Conservation (phyloP, 2,888 invertebrate genomes). For the Xylota segnis region DNA sequence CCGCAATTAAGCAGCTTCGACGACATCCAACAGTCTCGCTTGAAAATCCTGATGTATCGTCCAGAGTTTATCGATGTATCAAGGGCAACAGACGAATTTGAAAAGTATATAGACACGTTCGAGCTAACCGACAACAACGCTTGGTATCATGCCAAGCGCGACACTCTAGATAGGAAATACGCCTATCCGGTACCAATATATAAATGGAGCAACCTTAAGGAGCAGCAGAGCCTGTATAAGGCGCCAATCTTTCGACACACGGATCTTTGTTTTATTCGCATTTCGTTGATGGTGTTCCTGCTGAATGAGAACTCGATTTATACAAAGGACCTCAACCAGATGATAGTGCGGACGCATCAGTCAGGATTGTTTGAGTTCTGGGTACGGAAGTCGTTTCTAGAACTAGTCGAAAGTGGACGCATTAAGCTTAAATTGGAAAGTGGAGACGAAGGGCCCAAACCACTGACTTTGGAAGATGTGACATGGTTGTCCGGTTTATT, state of each 20-base stretch:
- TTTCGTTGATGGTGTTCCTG: slow-evolving; percentile 16
- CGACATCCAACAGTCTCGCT: slow-evolving; percentile 11
- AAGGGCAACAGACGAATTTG: slow-evolving; percentile 1
- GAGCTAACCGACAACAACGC: neutral
- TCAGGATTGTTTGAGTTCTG: slow-evolving; percentile 25
- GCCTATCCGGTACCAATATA: slow-evolving; percentile 28
- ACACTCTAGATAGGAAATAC: slow-evolving; percentile 4
- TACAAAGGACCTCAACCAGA: neutral
- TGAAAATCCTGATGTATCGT: slow-evolving; percentile 31
- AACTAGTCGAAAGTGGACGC: slow-evolving; percentile 22
- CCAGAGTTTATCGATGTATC: neutral
- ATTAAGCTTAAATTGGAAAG: neutral
- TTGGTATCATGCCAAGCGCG: slow-evolving; percentile 2
- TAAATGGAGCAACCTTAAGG: slow-evolving; percentile 30
- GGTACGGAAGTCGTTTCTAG: slow-evolving; percentile 19
- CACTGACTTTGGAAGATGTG: neutral
- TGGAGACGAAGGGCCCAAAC: neutral
- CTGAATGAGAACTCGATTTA: slow-evolving; percentile 42
- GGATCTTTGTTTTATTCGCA: slow-evolving; percentile 10
- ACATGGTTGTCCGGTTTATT: slow-evolving; percentile 1
- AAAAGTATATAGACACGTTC: slow-evolving; percentile 3
- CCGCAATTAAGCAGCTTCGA: neutral
- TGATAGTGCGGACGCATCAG: slow-evolving; percentile 11
- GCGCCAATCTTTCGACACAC: slow-evolving; percentile 5
- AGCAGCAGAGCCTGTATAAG: slow-evolving; percentile 33